A percentile compares a stretch with the other conserved stretches of the same genome.
These are phyloP conservation scores for Pseudanteris insignis DNA, from an alignment of 2,888 invertebrate genomes.

Conservation along the genomic window DNA sequence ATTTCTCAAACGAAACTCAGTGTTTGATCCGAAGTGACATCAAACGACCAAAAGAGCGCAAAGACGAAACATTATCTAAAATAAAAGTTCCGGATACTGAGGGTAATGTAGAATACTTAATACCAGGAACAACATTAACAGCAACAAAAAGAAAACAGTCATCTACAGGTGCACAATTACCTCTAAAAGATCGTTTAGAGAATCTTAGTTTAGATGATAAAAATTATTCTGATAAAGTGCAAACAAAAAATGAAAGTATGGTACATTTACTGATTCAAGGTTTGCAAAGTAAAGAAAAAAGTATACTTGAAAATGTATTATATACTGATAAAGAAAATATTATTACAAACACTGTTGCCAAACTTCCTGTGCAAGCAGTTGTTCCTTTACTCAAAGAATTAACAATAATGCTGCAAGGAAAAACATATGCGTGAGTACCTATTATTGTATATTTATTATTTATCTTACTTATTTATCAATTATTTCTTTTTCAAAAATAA, in stretches of 20 bases:
- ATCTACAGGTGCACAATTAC: constrained; percentile 71
- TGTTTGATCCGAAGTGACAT: constrained; percentile 67
- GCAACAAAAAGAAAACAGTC: constrained; percentile 60
- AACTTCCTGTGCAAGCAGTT: constrained; percentile 80
- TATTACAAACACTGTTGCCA: constrained; percentile 78
- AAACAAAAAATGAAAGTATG: constrained; percentile 72
- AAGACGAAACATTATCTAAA: constrained; percentile 64
- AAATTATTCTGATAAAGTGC: constrained; percentile 66
- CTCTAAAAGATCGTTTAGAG: constrained; percentile 84
- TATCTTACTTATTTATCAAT: no score
- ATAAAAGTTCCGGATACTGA: constrained; percentile 65
- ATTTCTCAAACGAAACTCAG: constrained; percentile 66
- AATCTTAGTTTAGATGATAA: constrained; percentile 75
- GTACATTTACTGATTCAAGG: constrained; percentile 85
- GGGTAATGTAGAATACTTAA: constrained; percentile 68
- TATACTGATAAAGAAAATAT: constrained; percentile 73
- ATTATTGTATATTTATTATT: no score
- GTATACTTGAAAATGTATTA: constrained; percentile 78
- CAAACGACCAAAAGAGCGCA: constrained; percentile 57
- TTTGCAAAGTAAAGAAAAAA: constrained; percentile 83
- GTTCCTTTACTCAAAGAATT: constrained; percentile 79
- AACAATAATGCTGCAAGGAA: constrained; percentile 74
- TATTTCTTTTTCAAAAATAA: no score
- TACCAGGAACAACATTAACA: constrained; percentile 55
- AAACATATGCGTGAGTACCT: constrained; percentile 72